Evolutionary conservation across 2,113 vertebrate species (phyloP), one percentile per base, ranked within the genome.

Genomic region (Alethe castanea): DNA sequence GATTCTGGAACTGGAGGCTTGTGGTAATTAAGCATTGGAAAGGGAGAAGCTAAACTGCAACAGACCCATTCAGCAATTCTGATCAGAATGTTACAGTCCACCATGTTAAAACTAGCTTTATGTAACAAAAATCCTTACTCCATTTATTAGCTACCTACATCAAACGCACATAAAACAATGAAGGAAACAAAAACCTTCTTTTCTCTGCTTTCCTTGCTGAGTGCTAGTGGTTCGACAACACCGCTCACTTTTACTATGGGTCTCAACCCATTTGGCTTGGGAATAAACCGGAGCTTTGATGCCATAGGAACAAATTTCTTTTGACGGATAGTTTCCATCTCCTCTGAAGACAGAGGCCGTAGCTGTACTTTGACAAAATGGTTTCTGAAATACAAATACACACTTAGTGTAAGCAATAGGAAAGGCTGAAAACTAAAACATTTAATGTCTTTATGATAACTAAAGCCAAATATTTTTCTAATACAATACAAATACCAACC

Each of bases 201-300:
- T 69, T 67, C 38, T 91, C 80, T 81, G 82, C 31, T 94, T 50
- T 83, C 38, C 60, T 6, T 88, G 95, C 92, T 97, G 86, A 96
- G 87, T 0, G 96, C 91, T 94, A 62, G 97, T 79, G 96, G 29
- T 47, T 97, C 97, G 8, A 93, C 44, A 20, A 96, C 28, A 72
- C 95, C 86, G 15, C 89, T 90, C 76, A 98, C 83, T 89, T 98
- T 98, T n/a, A 98, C 98, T 70, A 99, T 98, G 1, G 99, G 98
- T 47, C 99, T 98, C 82, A 99, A 97, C 18, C 99, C 98, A 3
- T 97, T 96, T 4, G 33, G 59, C 97, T 99, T 99, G 38, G 99
- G 99, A 93, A 99, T 98, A 94, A 99, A 99, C 24, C 99, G 98
- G 33, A 99, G 98, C 35, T 94, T 98, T 40, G 98, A 98, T 2